These are phyloP conservation scores for Eugnorisma glareosa DNA, from an alignment of 2,888 invertebrate genomes.

Conservation along the genomic window DNA sequence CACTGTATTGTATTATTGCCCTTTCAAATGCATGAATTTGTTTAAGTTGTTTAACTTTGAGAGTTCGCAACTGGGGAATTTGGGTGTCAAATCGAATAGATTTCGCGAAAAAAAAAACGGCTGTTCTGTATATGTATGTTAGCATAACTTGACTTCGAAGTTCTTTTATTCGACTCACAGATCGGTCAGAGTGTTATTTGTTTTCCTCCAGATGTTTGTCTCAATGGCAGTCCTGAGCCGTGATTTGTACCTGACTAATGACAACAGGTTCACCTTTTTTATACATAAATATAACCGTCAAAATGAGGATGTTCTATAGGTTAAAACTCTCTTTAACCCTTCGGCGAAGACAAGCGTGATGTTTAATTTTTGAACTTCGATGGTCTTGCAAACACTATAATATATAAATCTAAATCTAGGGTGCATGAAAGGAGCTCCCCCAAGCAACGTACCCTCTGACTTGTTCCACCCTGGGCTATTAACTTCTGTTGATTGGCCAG, in stretches of 20 bases:
- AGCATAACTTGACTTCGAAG: neutral
- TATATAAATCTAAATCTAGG: neutral
- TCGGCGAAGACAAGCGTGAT: neutral
- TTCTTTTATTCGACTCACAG: neutral
- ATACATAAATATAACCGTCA: neutral
- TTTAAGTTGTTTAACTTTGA: too few relatives aligned
- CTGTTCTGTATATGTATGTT: neutral
- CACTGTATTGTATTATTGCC: slow-evolving; percentile 13
- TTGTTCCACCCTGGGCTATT: neutral
- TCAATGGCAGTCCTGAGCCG: neutral
- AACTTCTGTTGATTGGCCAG: neutral
- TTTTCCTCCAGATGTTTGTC: neutral
- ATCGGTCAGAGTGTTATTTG: neutral
- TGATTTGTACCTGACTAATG: neutral
- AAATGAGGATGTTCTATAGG: neutral
- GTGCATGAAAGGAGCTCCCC: neutral
- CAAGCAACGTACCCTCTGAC: neutral
- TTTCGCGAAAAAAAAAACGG: neutral
- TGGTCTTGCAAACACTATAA: neutral
- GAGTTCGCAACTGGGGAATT: neutral
- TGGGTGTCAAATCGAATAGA: neutral
- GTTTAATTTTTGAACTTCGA: neutral
- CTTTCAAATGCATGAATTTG: neutral
- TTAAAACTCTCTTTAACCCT: neutral
- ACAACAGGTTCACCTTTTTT: neutral